These are phyloP conservation scores for Myrmophylax atrothorax DNA, from an alignment of 2,113 vertebrate genomes.

Conservation along the genomic window DNA sequence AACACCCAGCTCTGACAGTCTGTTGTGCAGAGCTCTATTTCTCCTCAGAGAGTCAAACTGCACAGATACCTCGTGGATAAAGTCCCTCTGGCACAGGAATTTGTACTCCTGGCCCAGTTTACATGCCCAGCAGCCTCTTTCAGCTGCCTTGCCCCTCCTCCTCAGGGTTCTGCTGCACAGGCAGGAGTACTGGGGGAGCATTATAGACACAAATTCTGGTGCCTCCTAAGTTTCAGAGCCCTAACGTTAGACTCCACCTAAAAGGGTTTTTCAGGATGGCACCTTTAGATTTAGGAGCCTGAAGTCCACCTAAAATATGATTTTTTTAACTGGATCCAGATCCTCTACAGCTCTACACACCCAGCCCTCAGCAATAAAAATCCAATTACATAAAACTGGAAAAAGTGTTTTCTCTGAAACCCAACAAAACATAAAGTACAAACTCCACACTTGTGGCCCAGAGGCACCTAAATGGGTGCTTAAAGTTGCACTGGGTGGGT, in stretches of 20 bases:
- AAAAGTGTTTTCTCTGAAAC: background rate
- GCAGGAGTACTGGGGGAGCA: background rate
- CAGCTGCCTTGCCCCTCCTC: background rate
- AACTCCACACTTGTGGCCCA: background rate
- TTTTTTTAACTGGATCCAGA: background rate
- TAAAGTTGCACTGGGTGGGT: background rate
- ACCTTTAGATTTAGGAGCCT: background rate
- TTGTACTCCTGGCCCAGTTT: background rate
- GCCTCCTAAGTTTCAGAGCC: background rate
- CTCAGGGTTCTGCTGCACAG: background rate
- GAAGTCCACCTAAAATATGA: background rate
- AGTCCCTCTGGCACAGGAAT: background rate
- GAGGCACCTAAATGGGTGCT: background rate
- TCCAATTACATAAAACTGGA: background rate
- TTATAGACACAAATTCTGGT: background rate
- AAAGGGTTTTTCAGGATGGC: background rate
- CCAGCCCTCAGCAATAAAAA: background rate
- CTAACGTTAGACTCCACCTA: background rate
- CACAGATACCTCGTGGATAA: background rate
- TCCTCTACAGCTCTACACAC: background rate
- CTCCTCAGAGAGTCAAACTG: too few relatives aligned
- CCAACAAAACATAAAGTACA: background rate
- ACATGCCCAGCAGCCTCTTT: background rate
- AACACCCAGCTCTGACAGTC: rapidly evolving
- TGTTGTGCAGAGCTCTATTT: background rate